These are phyloP conservation scores for Pachycephus smyrnensis DNA, from an alignment of 2,888 invertebrate species.

Conservation along the genomic window DNA sequence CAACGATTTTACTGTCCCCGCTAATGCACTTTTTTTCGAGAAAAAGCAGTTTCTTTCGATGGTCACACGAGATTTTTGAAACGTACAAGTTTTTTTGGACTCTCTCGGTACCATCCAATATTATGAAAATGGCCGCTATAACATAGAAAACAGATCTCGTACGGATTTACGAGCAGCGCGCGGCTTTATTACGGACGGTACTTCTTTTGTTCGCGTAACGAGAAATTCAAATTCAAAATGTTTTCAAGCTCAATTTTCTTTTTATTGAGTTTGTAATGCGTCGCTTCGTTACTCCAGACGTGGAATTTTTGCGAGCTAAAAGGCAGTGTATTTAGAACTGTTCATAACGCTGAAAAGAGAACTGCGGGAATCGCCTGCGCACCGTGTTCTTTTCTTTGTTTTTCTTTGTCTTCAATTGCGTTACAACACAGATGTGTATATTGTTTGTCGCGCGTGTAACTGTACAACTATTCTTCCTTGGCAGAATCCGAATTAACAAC, in stretches of 20 bases:
- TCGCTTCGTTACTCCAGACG: not conserved
- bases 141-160: not conserved
- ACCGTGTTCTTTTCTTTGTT: not conserved
- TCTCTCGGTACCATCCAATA: not conserved
- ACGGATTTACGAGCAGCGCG: not conserved
- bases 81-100: not conserved
- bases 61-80: not conserved
- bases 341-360: not conserved
- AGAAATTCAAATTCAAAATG: not conserved
- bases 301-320: not conserved
- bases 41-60: not conserved
- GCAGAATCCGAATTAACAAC: constrained; percentile 17
- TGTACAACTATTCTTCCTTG: not conserved
- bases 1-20: not conserved
- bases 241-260: not conserved
- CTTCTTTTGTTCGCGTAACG: not conserved
- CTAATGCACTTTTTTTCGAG: no score
- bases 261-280: not conserved
- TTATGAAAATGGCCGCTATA: not conserved
- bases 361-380: not conserved
- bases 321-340: not conserved
- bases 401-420: not conserved
- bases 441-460: not conserved
- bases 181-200: not conserved
- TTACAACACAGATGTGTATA: not conserved